phyloP scores from a whole-genome alignment of 2,113 vertebrate genomes.

The Triplophysa rosa region DNA sequence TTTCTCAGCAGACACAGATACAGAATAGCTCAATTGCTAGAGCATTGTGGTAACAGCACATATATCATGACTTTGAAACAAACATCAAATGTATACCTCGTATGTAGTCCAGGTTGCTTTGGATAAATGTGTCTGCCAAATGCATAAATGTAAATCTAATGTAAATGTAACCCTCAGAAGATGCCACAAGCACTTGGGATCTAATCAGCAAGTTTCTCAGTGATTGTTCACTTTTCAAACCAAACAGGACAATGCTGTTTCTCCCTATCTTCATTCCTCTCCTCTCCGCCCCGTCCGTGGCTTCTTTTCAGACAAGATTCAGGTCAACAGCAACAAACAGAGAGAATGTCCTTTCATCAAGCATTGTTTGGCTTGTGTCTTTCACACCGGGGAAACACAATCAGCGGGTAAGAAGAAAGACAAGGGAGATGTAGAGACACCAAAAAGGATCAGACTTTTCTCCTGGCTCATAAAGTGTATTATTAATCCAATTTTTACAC shows the following conservation, averaged over 20 bases:
- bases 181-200: background rate
- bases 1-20: too few relatives aligned
- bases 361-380: slow-evolving; percentile 51
- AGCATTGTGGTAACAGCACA: too few relatives aligned
- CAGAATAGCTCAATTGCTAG: too few relatives aligned
- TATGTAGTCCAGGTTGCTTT: too few relatives aligned
- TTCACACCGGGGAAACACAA: slow-evolving; percentile 50
- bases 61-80: too few relatives aligned
- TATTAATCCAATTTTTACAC: slow-evolving; percentile 75
- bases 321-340: slow-evolving; percentile 46
- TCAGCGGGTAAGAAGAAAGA: slow-evolving; percentile 45
- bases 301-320: slow-evolving; percentile 43
- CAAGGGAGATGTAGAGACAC: slow-evolving; percentile 32
- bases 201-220: slow-evolving; percentile 27
- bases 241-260: background rate
- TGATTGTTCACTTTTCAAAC: background rate
- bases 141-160: background rate
- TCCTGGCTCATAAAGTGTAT: slow-evolving; percentile 72
- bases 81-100: too few relatives aligned
- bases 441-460: slow-evolving; percentile 60
- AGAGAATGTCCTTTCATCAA: slow-evolving; percentile 51
- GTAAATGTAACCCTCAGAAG: background rate
- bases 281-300: slow-evolving; percentile 37
- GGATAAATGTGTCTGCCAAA: too few relatives aligned
- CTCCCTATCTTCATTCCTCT: slow-evolving; percentile 24